These are phyloP conservation scores for Physella acuta DNA, from an alignment of 1,140 invertebrate genomes.

Conservation along the genomic window DNA sequence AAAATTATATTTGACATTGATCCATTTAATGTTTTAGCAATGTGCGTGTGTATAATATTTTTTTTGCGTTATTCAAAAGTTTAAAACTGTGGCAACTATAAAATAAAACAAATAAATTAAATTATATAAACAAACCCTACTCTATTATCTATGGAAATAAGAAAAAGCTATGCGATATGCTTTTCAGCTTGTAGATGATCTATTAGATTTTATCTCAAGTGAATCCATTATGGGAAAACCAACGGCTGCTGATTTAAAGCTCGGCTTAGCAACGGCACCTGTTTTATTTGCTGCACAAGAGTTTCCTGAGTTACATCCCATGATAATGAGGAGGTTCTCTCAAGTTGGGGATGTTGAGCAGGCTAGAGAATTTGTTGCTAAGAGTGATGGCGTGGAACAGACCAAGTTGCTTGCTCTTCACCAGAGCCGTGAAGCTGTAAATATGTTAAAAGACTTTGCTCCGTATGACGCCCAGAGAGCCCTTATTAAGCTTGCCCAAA, in stretches of 20 bases:
- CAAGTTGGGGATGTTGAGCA: slow-evolving; percentile 89
- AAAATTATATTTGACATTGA: too few species aligned
- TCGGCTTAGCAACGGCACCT: slow-evolving; percentile 65
- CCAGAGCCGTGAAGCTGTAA: neutral
- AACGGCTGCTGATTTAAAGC: slow-evolving; percentile 86
- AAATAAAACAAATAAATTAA: too few species aligned
- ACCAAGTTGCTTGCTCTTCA: neutral
- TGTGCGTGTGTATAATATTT: too few species aligned
- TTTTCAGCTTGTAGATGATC: slow-evolving; percentile 85
- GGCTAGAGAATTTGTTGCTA: slow-evolving; percentile 82
- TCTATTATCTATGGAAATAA: too few species aligned
- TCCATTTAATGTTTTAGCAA: too few species aligned
- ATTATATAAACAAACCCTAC: too few species aligned
- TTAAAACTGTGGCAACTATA: too few species aligned
- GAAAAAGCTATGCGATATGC: too few species aligned
- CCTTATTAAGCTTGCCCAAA: neutral
- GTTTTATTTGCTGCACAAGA: slow-evolving; percentile 65
- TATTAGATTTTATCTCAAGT: slow-evolving; percentile 96
- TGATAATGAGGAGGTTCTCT: slow-evolving; percentile 95
- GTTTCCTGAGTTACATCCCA: slow-evolving; percentile 91
- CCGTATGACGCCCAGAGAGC: too few species aligned
- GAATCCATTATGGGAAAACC: slow-evolving; percentile 92
- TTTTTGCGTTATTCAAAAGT: too few species aligned
- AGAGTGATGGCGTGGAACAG: slow-evolving; percentile 40
- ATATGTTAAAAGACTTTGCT: neutral